Conservation (phyloP, 37 sponge, comb jelly and placozoan genomes). For the Chondrilla cf. caribensis region DNA sequence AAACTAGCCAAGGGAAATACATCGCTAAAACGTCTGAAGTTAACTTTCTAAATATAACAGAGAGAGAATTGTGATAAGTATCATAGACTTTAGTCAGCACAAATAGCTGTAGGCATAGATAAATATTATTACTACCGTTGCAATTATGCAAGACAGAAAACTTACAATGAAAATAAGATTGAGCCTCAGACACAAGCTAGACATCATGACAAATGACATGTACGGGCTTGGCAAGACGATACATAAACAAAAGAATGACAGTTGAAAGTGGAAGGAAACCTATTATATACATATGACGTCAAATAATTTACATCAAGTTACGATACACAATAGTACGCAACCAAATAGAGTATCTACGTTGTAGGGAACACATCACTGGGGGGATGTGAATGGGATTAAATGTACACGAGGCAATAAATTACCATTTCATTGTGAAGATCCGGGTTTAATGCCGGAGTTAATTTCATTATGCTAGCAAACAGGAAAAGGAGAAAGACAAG, state of each 20-base stretch:
- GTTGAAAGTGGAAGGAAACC: too few relatives aligned
- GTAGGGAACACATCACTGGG: not conserved
- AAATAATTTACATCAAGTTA: too few relatives aligned
- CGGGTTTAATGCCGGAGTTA: slow-evolving; percentile 40
- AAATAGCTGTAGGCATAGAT: too few relatives aligned
- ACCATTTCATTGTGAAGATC: slow-evolving; percentile 58
- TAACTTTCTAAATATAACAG: slow-evolving; percentile 32
- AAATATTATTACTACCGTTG: too few relatives aligned
- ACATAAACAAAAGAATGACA: too few relatives aligned
- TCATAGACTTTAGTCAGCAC: not conserved
- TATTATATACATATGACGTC: too few relatives aligned
- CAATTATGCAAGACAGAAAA: not conserved
- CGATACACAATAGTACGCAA: too few relatives aligned
- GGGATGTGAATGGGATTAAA: not conserved
- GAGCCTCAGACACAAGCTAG: too few relatives aligned
- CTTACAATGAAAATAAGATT: not conserved
- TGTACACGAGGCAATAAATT: not conserved
- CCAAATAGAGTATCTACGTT: too few relatives aligned
- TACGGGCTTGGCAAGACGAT: too few relatives aligned
- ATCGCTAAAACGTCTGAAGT: slow-evolving; percentile 42
- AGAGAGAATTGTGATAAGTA: not conserved
- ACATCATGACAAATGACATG: too few relatives aligned
- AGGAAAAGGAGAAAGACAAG: slow-evolving; percentile 51
- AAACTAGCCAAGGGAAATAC: slow-evolving; percentile 46
- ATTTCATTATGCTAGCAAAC: slow-evolving; percentile 60